These are phyloP conservation scores for Ligdia adustata DNA, from an alignment of 2,888 invertebrate genomes.

Conservation along the genomic window DNA sequence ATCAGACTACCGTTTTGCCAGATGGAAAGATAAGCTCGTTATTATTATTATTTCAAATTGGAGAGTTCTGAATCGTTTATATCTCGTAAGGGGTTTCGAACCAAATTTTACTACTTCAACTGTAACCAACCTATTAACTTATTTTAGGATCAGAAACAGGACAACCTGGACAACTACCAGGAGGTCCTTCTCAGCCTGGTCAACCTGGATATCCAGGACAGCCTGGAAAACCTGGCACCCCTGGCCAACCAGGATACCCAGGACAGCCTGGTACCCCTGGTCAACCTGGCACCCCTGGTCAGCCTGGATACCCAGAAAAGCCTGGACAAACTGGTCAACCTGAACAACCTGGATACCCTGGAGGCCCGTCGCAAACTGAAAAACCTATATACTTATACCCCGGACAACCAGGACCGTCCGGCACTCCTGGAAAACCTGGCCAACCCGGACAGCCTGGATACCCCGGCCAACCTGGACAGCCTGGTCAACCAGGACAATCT, in stretches of 20 bases:
- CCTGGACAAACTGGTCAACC: slow-evolving; percentile 34
- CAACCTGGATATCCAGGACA: slow-evolving; percentile 35
- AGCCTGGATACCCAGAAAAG: slow-evolving; percentile 32
- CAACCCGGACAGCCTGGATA: slow-evolving; percentile 31
- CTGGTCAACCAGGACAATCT: slow-evolving; percentile 31
- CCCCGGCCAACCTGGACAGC: slow-evolving; percentile 37
- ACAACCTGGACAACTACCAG: slow-evolving; percentile 36
- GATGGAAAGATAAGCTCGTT: too few species aligned
- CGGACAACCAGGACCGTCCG: slow-evolving; percentile 45
- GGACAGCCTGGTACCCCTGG: slow-evolving; percentile 18
- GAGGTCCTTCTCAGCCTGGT: slow-evolving; percentile 35
- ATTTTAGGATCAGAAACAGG: too few species aligned
- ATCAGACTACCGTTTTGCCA: too few species aligned
- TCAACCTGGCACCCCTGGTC: slow-evolving; percentile 27
- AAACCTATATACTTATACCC: too few species aligned
- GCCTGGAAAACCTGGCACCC: slow-evolving; percentile 32
- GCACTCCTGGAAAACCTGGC: slow-evolving; percentile 38
- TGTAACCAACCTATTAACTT: too few species aligned
- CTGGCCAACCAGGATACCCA: slow-evolving; percentile 32
- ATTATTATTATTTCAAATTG: too few species aligned
- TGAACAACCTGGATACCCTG: slow-evolving; percentile 29
- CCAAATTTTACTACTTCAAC: too few species aligned
- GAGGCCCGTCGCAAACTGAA: slow-evolving; percentile 29
- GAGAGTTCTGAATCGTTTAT: too few species aligned
- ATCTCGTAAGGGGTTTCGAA: too few species aligned